phyloP scores from a whole-genome alignment of 2,113 vertebrate species.

The Oryctolagus cuniculus region mOryCun1.1 NC_091432.1:126836001-126836500 shows the following conservation, averaged over 20 bases:
- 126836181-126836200: slow-evolving; percentile 56
- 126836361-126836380: slow-evolving; percentile 10
- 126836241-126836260: neutral
- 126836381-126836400: neutral
- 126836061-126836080: neutral
- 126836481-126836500: neutral
- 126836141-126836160: slow-evolving; percentile 37
- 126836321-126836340: neutral
- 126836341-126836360: slow-evolving; percentile 17
- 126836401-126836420: neutral
- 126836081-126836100: neutral
- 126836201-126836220: slow-evolving; percentile 65
- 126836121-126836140: slow-evolving; percentile 60
- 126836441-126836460: neutral
- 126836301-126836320: slow-evolving; percentile 46
- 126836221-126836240: slow-evolving; percentile 67
- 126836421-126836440: neutral
- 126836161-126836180: neutral
- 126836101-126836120: slow-evolving; percentile 33
- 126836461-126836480: neutral
- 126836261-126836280: slow-evolving; percentile 66
- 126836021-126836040: slow-evolving; percentile 35
- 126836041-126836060: slow-evolving; percentile 8
- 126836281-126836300: slow-evolving; percentile 56
- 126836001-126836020: neutral